Evolutionary conservation across 2,797 vertebrate genomes (phyloP).

Genomic region (Silurus aristotelis): DNA sequence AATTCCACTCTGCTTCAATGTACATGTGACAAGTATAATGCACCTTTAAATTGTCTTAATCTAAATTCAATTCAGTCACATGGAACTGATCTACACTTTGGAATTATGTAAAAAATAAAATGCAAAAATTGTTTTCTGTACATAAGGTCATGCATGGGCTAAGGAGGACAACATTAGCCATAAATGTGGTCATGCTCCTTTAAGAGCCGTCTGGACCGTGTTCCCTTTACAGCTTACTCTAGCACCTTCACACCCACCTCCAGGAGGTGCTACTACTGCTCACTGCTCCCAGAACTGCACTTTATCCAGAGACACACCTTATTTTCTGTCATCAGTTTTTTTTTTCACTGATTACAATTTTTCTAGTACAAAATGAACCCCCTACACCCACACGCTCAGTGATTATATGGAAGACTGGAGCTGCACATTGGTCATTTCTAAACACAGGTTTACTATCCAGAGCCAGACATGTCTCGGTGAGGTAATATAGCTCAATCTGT

Average conservation of each 20-base stretch:
- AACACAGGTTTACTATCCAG: not conserved
- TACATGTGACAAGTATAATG: no score
- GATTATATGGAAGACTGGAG: conserved; percentile 22
- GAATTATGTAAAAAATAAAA: not conserved
- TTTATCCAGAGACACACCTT: not conserved
- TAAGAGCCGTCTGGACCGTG: conserved; percentile 17
- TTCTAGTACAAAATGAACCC: not conserved
- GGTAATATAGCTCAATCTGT: conserved; percentile 24
- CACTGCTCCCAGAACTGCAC: not conserved
- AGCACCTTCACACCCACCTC: conserved; percentile 43
- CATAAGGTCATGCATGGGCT: not conserved
- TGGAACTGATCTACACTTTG: not conserved
- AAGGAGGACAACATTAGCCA: not conserved
- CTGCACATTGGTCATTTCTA: conserved; percentile 1
- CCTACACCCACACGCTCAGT: not conserved
- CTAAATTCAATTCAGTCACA: not conserved
- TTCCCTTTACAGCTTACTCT: conserved; percentile 39
- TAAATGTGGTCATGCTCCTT: not conserved
- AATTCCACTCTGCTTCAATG: no score
- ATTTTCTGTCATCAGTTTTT: not conserved
- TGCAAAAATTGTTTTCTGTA: no score
- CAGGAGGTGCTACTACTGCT: conserved; percentile 47
- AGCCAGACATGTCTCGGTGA: conserved; percentile 2
- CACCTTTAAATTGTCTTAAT: no score
- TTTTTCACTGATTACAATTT: conserved; percentile 14